phyloP scores from a whole-genome alignment of 2,888 invertebrate species.

The Eubasilissa splendida region DNA sequence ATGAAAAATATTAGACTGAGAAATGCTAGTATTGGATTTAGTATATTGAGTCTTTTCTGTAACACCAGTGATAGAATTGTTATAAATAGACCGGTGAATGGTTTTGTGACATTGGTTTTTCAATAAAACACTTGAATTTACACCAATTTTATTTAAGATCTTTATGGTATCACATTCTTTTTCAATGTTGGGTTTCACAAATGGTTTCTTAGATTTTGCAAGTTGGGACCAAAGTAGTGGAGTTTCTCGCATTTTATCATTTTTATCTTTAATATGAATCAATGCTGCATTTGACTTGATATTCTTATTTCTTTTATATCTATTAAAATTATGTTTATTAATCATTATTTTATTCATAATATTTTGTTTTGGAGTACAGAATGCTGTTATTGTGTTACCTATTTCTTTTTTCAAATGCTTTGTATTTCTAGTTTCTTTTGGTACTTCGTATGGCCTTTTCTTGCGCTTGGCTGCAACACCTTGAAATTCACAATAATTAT shows the following conservation, averaged over 20 bases:
- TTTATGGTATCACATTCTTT: neutral
- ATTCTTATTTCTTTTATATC: conserved; percentile 8
- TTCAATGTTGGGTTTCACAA: neutral
- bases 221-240: conserved; percentile 34
- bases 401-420: conserved; percentile 33
- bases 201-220: neutral
- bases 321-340: conserved; percentile 18
- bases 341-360: conserved; percentile 7
- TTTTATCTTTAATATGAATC: neutral
- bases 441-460: conserved; percentile 18
- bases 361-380: conserved; percentile 42
- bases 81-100: neutral
- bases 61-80: neutral
- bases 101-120: conserved; percentile 2
- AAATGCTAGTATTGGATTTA: conserved; percentile 9
- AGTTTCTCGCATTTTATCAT: conserved; percentile 31
- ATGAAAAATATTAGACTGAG: conserved; percentile 4
- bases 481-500: neutral
- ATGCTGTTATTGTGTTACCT: neutral
- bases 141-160: neutral
- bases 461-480: conserved; percentile 52
- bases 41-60: neutral
- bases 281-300: neutral
- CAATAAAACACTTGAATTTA: neutral
- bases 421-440: conserved; percentile 19